Evolutionary conservation across 2,888 invertebrate species (phyloP), one percentile per base, ranked within the genome.

Genomic region (Ophion costatus): DNA sequence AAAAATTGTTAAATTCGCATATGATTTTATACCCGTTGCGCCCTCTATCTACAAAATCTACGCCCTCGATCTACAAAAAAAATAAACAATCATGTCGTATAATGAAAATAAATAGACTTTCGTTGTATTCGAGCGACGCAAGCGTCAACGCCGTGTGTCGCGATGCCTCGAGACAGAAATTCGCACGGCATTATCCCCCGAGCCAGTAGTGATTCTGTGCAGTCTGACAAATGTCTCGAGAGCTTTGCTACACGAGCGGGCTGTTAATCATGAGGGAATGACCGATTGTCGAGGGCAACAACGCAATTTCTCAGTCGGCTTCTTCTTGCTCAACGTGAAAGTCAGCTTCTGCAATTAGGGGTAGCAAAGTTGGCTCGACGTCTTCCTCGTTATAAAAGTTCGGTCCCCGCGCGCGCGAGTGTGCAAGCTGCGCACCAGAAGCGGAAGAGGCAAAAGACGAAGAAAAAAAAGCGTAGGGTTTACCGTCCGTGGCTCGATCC

Each of bases 321-420:
- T 63, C 4, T 69, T 69, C 74, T 67, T 20, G 74, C 38, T 63
- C 61, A 78, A 59, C 63, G 70, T 56, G 78, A 78, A 66, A 80
- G 66, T 76, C 69, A 80, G 83, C 83, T 77, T 79, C 73, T 59
- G 78, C 78, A 82, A 82, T 78, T 82, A 82, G 61, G 82, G 67
- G 64, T 20, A 29, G 57, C 33, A 42, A 73, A 78, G 78, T 82
- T 74, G 78, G 73, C 17, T 70, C 69, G 61, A 74, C 67, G 81
- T 77, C 77, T 69, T 77, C 61, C 63, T 84, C 73, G 81, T 77
- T 74, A 76, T 61, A 73, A 85, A 82, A 85, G 61, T 82, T 80
- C 11, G 42, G 51, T 33, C 69, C 64, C 22, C 10, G 22, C 59
- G 59, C 45, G 14, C 51, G 71, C 59, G 42, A 61, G 22, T 73